Evolutionary conservation across 2,888 invertebrate species (phyloP), one percentile per base, ranked within the genome.

Genomic region (Xanthia togata): DNA sequence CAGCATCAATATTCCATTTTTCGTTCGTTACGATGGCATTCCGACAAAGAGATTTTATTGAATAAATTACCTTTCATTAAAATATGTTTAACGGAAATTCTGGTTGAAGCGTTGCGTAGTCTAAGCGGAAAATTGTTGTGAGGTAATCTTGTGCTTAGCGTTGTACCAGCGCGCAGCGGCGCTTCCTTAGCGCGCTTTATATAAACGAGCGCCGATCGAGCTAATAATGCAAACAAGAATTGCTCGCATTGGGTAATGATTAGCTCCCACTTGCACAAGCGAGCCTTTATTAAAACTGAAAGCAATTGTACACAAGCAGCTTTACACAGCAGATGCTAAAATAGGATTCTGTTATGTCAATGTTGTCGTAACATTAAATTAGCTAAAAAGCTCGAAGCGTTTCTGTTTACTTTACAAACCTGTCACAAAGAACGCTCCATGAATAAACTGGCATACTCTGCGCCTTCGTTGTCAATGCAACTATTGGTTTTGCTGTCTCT

Each of bases 1-100:
- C 83, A 89, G 85, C 92, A 94, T 95, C 93, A 94, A 94, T 94
- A 95, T 95, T 95, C 94, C 93, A 94, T 94, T 95, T 93, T 92
- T 91, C 90, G 90, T 92, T 93, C 92, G 92, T 93, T 91, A 92
- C 92, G 91, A 93, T 91, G 91, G 91, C 91, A 92, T 91, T 90
- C 92, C 90, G 93, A 93, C 93, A 93, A 94, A 94, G 94, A 93
- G 93, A 93, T 93, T 95, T 95, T 95, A 95, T 95, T 94, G 95
- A 95, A 96, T 95, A 96, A 95, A 95, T 96, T 93, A 93, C 91
- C 92, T 90, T 93, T 92, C 91, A 93, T 94, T 95, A 94, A 94
- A 95, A 93, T 93, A 90, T 92, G 90, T 91, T 92, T 91, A 89
- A 89, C 87, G 79, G 82, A 84, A 88, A 88, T 84, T 82, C 81